Evolutionary conservation across 1,140 invertebrate genomes (phyloP).

Genomic region (Littorina saxatilis): DNA sequence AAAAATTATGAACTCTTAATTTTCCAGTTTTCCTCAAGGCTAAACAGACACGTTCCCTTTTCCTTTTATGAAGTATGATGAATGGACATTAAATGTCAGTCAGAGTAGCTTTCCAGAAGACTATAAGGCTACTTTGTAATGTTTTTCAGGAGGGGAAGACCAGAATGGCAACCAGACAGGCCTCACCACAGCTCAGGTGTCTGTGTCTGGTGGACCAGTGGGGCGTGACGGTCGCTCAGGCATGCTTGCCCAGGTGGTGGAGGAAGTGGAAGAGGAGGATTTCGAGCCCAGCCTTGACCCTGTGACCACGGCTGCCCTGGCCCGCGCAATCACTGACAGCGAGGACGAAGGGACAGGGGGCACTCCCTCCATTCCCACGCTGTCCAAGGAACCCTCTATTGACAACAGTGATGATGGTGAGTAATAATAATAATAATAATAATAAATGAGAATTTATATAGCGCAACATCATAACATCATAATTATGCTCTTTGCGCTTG

Average conservation of each 20-base stretch:
- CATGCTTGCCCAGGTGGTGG: constrained; percentile 28
- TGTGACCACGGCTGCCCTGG: constrained; percentile 61
- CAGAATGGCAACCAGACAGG: too few relatives aligned
- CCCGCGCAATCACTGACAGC: constrained; percentile 69
- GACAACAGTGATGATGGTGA: constrained; percentile 59
- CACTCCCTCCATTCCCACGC: constrained; percentile 55
- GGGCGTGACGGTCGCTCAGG: constrained; percentile 24
- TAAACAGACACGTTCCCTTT: too few relatives aligned
- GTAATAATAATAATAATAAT: background rate
- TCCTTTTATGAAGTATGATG: too few relatives aligned
- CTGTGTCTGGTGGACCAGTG: background rate
- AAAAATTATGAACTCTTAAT: too few relatives aligned
- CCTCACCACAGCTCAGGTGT: background rate
- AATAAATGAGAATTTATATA: too few relatives aligned
- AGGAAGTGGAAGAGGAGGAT: constrained; percentile 34
- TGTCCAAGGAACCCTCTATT: constrained; percentile 67
- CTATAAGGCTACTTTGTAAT: too few relatives aligned
- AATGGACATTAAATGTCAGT: too few relatives aligned
- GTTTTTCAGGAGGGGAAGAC: too few relatives aligned
- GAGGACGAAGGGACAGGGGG: constrained; percentile 64
- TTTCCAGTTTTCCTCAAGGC: too few relatives aligned
- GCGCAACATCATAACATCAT: too few relatives aligned
- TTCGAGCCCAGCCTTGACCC: constrained; percentile 54
- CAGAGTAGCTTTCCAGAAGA: too few relatives aligned
- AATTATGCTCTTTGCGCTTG: too few relatives aligned